Evolutionary conservation across 2,797 vertebrate genomes (phyloP).

Genomic region (Tangara arthus): DNA sequence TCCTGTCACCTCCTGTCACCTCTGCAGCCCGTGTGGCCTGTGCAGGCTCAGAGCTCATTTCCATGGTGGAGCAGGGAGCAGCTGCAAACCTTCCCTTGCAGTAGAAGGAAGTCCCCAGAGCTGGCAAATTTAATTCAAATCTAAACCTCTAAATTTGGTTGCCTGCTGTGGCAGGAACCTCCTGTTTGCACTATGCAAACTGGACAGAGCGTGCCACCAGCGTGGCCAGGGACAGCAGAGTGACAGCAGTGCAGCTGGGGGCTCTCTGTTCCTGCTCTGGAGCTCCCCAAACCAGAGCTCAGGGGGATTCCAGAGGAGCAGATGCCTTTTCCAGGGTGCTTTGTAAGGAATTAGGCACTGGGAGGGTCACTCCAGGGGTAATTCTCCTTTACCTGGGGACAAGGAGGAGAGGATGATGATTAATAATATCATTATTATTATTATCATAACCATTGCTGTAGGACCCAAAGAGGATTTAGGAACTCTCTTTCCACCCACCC

Average conservation of each 20-base stretch:
- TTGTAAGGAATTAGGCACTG: background rate
- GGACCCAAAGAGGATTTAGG: background rate
- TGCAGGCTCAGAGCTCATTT: constrained; percentile 82
- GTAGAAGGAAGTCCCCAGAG: constrained; percentile 86
- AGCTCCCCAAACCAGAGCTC: background rate
- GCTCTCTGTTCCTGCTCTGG: background rate
- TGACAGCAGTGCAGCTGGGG: background rate
- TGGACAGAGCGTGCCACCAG: constrained; percentile 33
- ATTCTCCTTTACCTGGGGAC: background rate
- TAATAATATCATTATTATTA: background rate
- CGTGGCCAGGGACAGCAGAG: background rate
- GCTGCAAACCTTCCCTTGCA: constrained; percentile 76
- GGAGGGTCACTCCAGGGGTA: background rate
- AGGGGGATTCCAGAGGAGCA: background rate
- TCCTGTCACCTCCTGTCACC: constrained; percentile 9
- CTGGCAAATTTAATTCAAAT: constrained; percentile 99
- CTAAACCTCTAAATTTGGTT: constrained; percentile 91
- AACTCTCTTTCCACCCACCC: background rate
- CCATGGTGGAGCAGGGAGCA: constrained; percentile 81
- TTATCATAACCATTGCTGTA: background rate
- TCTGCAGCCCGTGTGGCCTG: background rate
- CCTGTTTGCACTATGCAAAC: constrained; percentile 91
- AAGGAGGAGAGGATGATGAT: background rate
- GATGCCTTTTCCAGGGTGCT: background rate
- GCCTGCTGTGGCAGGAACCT: constrained; percentile 78